These are phyloP conservation scores for Pseudois nayaur DNA, from an alignment of 2,113 vertebrate genomes.

Conservation along the genomic window DNA sequence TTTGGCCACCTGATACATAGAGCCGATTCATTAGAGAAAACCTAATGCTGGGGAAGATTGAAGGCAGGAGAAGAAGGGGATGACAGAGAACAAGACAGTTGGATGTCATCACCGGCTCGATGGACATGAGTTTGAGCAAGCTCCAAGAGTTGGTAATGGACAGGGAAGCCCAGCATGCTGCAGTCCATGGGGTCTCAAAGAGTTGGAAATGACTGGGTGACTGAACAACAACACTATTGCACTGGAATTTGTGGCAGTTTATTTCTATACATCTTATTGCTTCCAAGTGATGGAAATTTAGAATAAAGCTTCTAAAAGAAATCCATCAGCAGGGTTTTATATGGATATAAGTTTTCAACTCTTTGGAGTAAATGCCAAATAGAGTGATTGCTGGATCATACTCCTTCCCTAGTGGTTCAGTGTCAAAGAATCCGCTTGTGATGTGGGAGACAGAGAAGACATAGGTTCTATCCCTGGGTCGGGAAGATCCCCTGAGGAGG, in stretches of 20 bases:
- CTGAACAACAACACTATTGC: not conserved
- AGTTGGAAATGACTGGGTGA: not conserved
- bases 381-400: not conserved
- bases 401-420: not conserved
- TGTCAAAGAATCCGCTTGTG: not conserved
- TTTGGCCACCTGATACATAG: not conserved
- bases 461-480: not conserved
- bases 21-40: rapidly evolving
- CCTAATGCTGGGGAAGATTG: not conserved
- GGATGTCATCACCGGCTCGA: rapidly evolving
- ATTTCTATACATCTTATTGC: not conserved
- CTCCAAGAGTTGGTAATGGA: not conserved
- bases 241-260: not conserved
- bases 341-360: not conserved
- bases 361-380: not conserved
- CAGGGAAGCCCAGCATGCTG: rapidly evolving
- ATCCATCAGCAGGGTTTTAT: not conserved
- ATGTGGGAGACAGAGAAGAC: not conserved
- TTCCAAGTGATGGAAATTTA: not conserved
- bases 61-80: not conserved
- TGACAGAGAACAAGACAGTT: not conserved
- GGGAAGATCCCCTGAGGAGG: not conserved
- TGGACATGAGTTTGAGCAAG: not conserved
- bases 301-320: not conserved
- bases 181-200: not conserved